A percentile compares a stretch with the other conserved stretches of the same genome.
Evolutionary conservation across 2,113 vertebrate genomes (phyloP).

Genomic region (Pterocles gutturalis): DNA sequence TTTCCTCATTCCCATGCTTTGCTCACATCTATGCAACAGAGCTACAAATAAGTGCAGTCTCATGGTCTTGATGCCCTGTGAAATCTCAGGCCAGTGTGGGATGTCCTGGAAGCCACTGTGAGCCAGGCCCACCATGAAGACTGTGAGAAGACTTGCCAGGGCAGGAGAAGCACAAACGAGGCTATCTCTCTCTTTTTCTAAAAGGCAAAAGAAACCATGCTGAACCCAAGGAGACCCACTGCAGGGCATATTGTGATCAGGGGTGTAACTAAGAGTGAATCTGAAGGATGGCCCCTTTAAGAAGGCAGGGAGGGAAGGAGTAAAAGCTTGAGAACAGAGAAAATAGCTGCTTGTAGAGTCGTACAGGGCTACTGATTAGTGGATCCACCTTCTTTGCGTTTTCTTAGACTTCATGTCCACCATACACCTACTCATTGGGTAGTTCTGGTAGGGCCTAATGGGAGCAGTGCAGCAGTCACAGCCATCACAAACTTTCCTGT

Average conservation of each 20-base stretch:
- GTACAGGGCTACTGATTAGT: background rate
- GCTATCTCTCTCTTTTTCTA: background rate
- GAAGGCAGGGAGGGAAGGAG: background rate
- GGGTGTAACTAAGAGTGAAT: background rate
- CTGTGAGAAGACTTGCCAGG: background rate
- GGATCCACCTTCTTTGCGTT: background rate
- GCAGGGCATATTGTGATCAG: fast-evolving
- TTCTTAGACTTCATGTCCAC: background rate
- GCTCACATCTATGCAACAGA: background rate
- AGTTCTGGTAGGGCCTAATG: background rate
- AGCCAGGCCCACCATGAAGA: background rate
- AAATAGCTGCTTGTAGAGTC: background rate
- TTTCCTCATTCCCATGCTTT: background rate
- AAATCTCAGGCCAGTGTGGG: background rate
- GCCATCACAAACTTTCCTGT: background rate
- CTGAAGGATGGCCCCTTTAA: background rate
- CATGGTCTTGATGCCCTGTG: background rate
- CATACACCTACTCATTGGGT: background rate
- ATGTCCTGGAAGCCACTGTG: background rate
- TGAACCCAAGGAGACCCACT: background rate
- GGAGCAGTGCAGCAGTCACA: background rate
- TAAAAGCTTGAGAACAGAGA: background rate
- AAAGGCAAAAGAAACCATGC: background rate
- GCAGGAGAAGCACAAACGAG: background rate
- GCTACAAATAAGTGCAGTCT: background rate